phyloP scores from a whole-genome alignment of 2,888 invertebrate species.

The Poecilus cupreus region DNA sequence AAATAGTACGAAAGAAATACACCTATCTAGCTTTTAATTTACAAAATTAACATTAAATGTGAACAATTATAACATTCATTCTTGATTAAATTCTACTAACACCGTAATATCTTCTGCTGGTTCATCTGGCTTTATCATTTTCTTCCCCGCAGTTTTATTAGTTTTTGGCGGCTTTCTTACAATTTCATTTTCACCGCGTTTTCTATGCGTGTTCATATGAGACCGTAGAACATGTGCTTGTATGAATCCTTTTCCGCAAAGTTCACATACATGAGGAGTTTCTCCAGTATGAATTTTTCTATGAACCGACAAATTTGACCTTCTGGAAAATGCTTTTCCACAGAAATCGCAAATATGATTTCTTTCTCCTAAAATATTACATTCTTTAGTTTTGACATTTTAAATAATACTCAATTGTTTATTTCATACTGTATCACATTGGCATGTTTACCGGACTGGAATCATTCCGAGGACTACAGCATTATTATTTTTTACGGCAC shows the following conservation, averaged over 20 bases:
- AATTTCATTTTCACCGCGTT: background rate
- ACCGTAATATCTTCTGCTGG: background rate
- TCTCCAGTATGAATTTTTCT: conserved; percentile 76
- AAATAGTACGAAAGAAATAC: too few relatives aligned
- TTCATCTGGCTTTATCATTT: background rate
- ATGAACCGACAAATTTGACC: conserved; percentile 75
- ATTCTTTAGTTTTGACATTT: too few relatives aligned
- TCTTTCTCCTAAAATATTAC: conserved; percentile 63
- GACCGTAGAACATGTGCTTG: conserved; percentile 75
- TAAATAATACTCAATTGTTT: too few relatives aligned
- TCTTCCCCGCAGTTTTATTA: background rate
- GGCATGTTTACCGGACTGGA: too few relatives aligned
- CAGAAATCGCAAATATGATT: conserved; percentile 72
- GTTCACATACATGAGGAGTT: conserved; percentile 74
- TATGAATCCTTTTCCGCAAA: conserved; percentile 76
- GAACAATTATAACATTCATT: background rate
- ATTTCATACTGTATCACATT: too few relatives aligned
- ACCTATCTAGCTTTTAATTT: too few relatives aligned
- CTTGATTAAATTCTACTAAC: conserved; percentile 2
- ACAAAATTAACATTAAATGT: background rate
- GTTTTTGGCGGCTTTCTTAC: background rate
- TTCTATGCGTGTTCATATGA: conserved; percentile 73
- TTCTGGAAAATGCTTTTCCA: conserved; percentile 75
- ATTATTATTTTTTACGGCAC: too few relatives aligned
- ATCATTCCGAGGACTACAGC: too few relatives aligned